These are phyloP conservation scores for Sebastes fasciatus DNA, from an alignment of 2,113 vertebrate species.

Conservation along the genomic window DNA sequence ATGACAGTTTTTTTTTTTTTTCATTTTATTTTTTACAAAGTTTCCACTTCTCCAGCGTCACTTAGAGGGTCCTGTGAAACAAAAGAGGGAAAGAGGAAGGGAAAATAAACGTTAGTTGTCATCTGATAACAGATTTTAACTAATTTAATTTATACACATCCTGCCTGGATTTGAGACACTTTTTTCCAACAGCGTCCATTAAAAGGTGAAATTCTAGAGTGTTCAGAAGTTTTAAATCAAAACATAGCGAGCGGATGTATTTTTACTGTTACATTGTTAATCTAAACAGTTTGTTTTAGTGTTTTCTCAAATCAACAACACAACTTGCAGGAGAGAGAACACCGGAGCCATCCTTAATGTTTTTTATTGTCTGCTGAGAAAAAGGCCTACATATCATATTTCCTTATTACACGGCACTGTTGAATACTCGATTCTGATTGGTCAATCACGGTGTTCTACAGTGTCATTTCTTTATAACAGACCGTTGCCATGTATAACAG, in stretches of 20 bases:
- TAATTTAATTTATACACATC: not conserved
- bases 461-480: too few relatives aligned
- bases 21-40: slow-evolving; percentile 85
- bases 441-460: too few relatives aligned
- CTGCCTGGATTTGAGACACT: not conserved
- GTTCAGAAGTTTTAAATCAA: not conserved
- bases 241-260: not conserved
- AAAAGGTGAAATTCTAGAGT: not conserved
- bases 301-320: not conserved
- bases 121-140: not conserved
- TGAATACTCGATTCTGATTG: too few relatives aligned
- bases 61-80: slow-evolving; percentile 86
- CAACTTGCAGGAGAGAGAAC: too few relatives aligned
- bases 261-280: too few relatives aligned
- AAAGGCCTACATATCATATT: not conserved
- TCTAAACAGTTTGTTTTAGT: not conserved
- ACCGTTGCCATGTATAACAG: too few relatives aligned
- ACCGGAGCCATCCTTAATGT: not conserved
- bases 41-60: slow-evolving; percentile 18
- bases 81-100: not conserved
- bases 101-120: not conserved
- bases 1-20: slow-evolving; percentile 30
- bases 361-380: not conserved
- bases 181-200: not conserved
- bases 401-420: too few relatives aligned